Evolutionary conservation across 1,140 invertebrate species (phyloP).

Genomic region (Eriosoma lanigerum): DNA sequence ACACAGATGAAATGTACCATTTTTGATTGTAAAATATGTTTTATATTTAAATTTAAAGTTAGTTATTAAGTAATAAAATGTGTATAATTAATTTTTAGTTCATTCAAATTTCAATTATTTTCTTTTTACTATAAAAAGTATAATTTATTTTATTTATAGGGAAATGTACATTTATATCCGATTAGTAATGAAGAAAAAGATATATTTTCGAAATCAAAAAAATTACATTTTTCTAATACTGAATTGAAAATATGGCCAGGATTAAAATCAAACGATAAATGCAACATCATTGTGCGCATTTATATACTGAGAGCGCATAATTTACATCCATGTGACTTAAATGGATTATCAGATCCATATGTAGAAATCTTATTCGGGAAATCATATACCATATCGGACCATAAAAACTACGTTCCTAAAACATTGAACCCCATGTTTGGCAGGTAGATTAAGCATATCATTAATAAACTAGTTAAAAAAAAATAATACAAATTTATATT

Average conservation of each 20-base stretch:
- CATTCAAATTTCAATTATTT: no score
- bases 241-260: neutral
- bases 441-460: slow-evolving; percentile 69
- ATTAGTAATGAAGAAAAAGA: neutral
- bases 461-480: no score
- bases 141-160: neutral
- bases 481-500: no score
- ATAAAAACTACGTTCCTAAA: slow-evolving; percentile 74
- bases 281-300: slow-evolving; percentile 63
- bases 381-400: slow-evolving; percentile 67
- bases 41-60: no score
- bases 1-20: no score
- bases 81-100: no score
- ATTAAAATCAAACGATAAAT: slow-evolving; percentile 30
- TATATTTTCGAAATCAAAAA: neutral
- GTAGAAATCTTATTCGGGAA: slow-evolving; percentile 70
- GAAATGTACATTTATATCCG: neutral
- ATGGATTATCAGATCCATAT: slow-evolving; percentile 79
- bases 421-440: slow-evolving; percentile 85
- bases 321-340: slow-evolving; percentile 72
- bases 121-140: no score
- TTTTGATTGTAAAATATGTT: no score
- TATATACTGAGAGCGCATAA: slow-evolving; percentile 75
- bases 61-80: no score
- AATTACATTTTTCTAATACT: neutral